phyloP scores from a whole-genome alignment of 1,140 invertebrate species.

The Diorhabda elongata region DNA sequence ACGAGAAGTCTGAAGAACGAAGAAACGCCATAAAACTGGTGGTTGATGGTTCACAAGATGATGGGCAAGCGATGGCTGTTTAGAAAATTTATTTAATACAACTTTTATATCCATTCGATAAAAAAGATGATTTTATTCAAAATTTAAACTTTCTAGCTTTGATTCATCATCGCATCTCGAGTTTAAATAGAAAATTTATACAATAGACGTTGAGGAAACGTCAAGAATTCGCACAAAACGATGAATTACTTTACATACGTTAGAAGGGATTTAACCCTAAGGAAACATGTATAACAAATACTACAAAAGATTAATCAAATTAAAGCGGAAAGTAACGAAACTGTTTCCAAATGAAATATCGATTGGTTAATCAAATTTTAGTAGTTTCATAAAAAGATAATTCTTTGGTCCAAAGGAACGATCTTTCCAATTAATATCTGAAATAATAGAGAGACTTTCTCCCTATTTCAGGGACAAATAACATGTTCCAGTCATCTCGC shows the following conservation, averaged over 20 bases:
- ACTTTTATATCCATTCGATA: background rate
- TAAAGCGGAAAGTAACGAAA: background rate
- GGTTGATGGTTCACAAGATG: too few species aligned
- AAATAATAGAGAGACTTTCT: background rate
- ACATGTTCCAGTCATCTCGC: constrained; percentile 7
- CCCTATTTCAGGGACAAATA: constrained; percentile 4
- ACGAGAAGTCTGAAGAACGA: too few species aligned
- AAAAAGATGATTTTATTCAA: background rate
- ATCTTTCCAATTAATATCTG: background rate
- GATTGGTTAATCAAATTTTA: too few species aligned
- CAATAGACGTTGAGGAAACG: constrained; percentile 3
- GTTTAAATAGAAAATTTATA: constrained; percentile 20
- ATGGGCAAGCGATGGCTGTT: too few species aligned
- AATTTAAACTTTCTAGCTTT: constrained; percentile 7
- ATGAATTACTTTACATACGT: constrained; percentile 16
- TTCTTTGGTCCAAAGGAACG: too few species aligned
- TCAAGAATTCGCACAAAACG: constrained; percentile 4
- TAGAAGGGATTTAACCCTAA: background rate
- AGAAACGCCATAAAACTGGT: too few species aligned
- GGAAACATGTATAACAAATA: background rate
- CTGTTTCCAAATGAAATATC: too few species aligned
- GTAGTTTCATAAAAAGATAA: too few species aligned
- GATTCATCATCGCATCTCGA: constrained; percentile 13
- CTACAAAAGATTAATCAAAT: constrained; percentile 3
- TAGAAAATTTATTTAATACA: too few species aligned